phyloP scores from a whole-genome alignment of 2,113 vertebrate genomes.

The Chionomys nivalis region DNA sequence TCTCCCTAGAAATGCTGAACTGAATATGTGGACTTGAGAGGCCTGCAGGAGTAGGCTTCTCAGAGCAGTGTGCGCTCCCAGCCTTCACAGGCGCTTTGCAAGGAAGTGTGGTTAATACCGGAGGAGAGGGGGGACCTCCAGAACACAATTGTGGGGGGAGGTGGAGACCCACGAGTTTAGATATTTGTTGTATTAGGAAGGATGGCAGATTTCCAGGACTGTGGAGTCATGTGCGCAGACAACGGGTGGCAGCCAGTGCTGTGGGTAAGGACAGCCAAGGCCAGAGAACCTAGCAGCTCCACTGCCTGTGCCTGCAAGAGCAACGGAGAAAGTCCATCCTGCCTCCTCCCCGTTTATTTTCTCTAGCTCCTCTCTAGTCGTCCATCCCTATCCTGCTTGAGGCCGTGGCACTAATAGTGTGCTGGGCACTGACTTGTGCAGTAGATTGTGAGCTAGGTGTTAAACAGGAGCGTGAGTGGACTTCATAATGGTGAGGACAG shows the following conservation, averaged over 20 bases:
- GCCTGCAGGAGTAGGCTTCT: not conserved
- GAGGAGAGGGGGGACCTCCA: not conserved
- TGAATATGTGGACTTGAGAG: not conserved
- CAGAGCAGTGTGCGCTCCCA: not conserved
- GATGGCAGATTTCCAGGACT: not conserved
- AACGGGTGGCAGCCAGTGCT: not conserved
- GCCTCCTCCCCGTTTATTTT: not conserved
- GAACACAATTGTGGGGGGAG: not conserved
- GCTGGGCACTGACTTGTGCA: not conserved
- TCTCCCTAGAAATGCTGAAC: not conserved
- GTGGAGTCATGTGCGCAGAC: not conserved
- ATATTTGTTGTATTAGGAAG: not conserved
- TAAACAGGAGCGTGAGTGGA: not conserved
- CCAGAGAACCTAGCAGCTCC: not conserved
- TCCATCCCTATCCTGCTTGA: not conserved
- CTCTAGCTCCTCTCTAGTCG: not conserved
- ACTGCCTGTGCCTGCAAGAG: not conserved
- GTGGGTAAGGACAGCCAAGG: no score
- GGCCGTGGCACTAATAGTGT: not conserved
- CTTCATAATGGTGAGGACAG: no score
- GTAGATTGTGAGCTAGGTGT: not conserved
- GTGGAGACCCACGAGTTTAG: not conserved
- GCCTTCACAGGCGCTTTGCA: not conserved
- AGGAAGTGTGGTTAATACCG: not conserved
- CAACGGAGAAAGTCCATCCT: fast-evolving